Percentiles rank a stretch among this genome's conserved stretches.
Evolutionary conservation across 2,888 invertebrate species (phyloP).

Genomic region (Agrochola lychnidis): DNA sequence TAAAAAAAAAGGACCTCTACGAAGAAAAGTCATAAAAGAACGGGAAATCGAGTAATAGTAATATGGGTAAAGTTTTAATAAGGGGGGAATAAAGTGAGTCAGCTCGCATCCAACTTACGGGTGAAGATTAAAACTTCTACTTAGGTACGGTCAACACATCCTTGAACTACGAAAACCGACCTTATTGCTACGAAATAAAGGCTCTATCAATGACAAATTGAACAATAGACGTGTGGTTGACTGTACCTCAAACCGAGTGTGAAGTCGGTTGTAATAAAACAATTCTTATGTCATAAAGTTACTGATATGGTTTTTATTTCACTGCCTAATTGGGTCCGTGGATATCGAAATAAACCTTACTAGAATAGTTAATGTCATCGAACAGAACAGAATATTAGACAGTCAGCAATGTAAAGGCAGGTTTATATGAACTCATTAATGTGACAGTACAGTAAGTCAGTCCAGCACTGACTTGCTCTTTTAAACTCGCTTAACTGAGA

Average conservation of each 20-base stretch:
- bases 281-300: slow-evolving; percentile 68
- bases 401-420: neutral
- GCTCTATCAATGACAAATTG: neutral
- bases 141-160: slow-evolving; percentile 41
- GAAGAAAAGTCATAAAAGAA: slow-evolving; percentile 83
- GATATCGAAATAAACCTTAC: neutral
- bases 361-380: too few relatives aligned
- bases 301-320: slow-evolving; percentile 64
- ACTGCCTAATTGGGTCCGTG: slow-evolving; percentile 38
- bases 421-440: too few relatives aligned
- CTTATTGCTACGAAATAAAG: neutral
- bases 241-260: slow-evolving; percentile 74
- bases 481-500: too few relatives aligned
- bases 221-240: too few relatives aligned
- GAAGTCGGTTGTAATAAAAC: slow-evolving; percentile 76
- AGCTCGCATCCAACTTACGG: slow-evolving; percentile 80
- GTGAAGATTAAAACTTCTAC: slow-evolving; percentile 84
- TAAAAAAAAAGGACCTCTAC: slow-evolving; percentile 65
- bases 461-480: too few relatives aligned
- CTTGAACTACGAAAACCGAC: neutral
- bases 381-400: too few relatives aligned
- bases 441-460: too few relatives aligned
- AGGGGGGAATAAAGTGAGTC: slow-evolving; percentile 81
- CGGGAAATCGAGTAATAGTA: slow-evolving; percentile 82
- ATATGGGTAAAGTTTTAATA: slow-evolving; percentile 87